Evolutionary conservation across 2,888 invertebrate genomes (phyloP).

Genomic region (Callimorpha dominula): DNA sequence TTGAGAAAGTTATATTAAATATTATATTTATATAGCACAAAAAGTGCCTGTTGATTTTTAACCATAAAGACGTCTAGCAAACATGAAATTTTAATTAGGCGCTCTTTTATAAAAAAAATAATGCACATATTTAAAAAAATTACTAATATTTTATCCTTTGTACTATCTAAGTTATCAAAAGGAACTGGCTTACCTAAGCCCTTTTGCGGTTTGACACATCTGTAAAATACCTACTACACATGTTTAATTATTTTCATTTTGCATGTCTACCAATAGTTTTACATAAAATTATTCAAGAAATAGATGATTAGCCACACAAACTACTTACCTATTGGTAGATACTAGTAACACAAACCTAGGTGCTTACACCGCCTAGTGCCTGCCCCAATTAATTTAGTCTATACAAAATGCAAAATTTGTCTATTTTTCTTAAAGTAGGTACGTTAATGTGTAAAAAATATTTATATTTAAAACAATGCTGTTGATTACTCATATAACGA

Average conservation of each 20-base stretch:
- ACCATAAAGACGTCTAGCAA: background rate
- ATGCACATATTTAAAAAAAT: background rate
- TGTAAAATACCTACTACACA: background rate
- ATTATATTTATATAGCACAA: background rate
- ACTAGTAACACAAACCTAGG: constrained; percentile 24
- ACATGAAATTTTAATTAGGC: background rate
- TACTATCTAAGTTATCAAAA: background rate
- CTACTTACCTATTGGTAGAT: background rate
- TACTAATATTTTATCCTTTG: background rate
- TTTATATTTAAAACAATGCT: constrained; percentile 3
- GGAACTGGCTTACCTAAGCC: background rate
- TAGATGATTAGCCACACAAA: background rate
- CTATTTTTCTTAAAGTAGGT: constrained; percentile 17
- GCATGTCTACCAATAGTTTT: background rate
- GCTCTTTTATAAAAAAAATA: too few relatives aligned
- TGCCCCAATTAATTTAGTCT: constrained; percentile 46
- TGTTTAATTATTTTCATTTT: background rate
- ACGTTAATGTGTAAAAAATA: background rate
- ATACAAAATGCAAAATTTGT: constrained; percentile 15
- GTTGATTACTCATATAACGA: constrained; percentile 12
- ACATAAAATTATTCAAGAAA: background rate
- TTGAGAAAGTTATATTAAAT: background rate
- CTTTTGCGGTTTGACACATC: background rate
- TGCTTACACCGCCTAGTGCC: constrained; percentile 39
- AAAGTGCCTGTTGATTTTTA: background rate